These are phyloP conservation scores for Pristionchus fissidentatus DNA, from an alignment of 2,888 invertebrate species.

Conservation along the genomic window DNA sequence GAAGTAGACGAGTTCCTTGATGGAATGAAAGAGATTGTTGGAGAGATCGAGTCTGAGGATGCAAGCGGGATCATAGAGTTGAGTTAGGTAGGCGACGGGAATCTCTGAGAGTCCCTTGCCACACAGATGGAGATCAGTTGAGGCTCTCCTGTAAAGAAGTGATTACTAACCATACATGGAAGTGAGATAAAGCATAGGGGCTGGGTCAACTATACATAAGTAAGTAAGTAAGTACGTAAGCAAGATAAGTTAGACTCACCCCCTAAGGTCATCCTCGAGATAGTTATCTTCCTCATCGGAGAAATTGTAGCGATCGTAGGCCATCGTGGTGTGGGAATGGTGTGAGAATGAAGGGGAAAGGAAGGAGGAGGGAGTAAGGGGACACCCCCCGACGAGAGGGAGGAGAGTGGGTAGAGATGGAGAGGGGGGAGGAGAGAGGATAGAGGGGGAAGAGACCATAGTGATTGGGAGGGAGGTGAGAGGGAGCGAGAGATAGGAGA, in stretches of 20 bases:
- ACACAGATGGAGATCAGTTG: slow-evolving; percentile 48
- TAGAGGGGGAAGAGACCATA: background rate
- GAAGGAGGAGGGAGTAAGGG: background rate
- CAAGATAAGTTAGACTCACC: background rate
- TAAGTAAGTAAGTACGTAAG: too few relatives aligned
- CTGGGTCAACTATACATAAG: background rate
- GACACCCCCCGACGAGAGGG: slow-evolving; percentile 24
- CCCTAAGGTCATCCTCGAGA: background rate
- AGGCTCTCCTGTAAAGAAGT: background rate
- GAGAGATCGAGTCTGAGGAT: slow-evolving; percentile 58
- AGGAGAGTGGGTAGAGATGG: background rate
- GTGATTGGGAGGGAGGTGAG: slow-evolving; percentile 3
- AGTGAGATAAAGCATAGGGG: background rate
- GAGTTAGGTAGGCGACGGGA: slow-evolving; percentile 52
- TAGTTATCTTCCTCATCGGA: slow-evolving; percentile 18
- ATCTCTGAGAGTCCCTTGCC: slow-evolving; percentile 53
- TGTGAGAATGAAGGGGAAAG: slow-evolving; percentile 32
- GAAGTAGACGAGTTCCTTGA: slow-evolving; percentile 55
- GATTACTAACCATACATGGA: background rate
- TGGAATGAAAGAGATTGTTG: slow-evolving; percentile 55
- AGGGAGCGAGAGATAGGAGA: background rate
- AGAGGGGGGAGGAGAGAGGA: background rate
- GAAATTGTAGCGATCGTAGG: slow-evolving; percentile 29
- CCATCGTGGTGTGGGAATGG: background rate
- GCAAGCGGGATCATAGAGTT: slow-evolving; percentile 55